Evolutionary conservation across 2,888 invertebrate genomes (phyloP).

Genomic region (Drosophila rellima): DNA sequence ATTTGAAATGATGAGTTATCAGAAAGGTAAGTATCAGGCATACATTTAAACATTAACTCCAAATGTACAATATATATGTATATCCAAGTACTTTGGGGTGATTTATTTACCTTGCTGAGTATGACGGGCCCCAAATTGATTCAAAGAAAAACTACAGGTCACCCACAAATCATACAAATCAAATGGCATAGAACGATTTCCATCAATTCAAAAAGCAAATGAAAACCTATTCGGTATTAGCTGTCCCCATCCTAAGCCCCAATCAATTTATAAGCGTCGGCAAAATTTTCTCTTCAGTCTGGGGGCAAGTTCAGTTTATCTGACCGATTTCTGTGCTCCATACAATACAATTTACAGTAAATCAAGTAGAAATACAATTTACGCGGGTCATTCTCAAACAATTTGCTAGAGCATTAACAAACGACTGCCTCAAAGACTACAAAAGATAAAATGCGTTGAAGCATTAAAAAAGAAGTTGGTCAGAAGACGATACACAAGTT

Average conservation of each 20-base stretch:
- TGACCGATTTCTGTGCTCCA: slow-evolving; percentile 18
- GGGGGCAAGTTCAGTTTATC: slow-evolving; percentile 39
- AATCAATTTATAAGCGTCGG: slow-evolving; percentile 68
- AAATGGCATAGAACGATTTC: slow-evolving; percentile 22
- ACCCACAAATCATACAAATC: slow-evolving; percentile 49
- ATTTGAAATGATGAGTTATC: slow-evolving; percentile 84
- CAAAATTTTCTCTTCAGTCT: slow-evolving; percentile 45
- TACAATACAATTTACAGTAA: slow-evolving; percentile 75
- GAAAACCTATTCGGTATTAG: slow-evolving; percentile 45
- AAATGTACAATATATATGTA: background rate
- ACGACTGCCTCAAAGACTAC: slow-evolving; percentile 36
- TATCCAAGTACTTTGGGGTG: background rate
- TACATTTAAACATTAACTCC: background rate
- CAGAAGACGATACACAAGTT: slow-evolving; percentile 37
- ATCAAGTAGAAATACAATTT: slow-evolving; percentile 73
- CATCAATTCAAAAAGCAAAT: slow-evolving; percentile 31
- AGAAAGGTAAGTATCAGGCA: slow-evolving; percentile 83
- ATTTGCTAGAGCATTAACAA: slow-evolving; percentile 71
- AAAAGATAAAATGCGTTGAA: slow-evolving; percentile 70
- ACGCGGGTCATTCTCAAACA: slow-evolving; percentile 80
- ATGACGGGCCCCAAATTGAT: slow-evolving; percentile 55
- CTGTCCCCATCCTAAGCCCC: slow-evolving; percentile 19
- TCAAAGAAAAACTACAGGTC: slow-evolving; percentile 17
- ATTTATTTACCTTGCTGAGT: slow-evolving; percentile 48
- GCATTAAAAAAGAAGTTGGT: slow-evolving; percentile 56